These are phyloP conservation scores for Sphyrna mokarran DNA, from an alignment of 2,113 vertebrate species.

Conservation along the genomic window DNA sequence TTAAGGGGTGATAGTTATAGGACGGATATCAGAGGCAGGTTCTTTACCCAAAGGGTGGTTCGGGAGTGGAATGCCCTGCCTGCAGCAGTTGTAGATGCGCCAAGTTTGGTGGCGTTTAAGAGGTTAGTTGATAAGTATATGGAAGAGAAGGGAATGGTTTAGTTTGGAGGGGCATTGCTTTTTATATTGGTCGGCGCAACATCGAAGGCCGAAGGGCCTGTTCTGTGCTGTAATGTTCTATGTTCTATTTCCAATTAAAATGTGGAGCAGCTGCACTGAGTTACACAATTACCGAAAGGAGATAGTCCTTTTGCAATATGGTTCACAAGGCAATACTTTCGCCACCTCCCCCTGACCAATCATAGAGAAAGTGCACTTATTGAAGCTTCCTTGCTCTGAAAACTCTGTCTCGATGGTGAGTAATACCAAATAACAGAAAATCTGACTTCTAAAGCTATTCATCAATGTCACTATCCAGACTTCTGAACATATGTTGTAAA, in stretches of 20 bases:
- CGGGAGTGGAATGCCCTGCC: too few species aligned
- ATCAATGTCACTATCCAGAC: conserved; percentile 4
- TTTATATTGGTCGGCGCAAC: too few species aligned
- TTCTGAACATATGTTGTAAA: not conserved
- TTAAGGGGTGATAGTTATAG: too few species aligned
- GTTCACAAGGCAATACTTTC: not conserved
- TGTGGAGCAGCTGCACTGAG: not conserved
- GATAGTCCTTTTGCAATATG: not conserved
- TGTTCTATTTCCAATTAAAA: not conserved
- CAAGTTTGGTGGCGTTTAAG: too few species aligned
- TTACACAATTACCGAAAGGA: not conserved
- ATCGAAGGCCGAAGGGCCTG: too few species aligned
- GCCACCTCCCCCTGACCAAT: not conserved
- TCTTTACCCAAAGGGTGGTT: too few species aligned
- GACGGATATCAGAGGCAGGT: too few species aligned
- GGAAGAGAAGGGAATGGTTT: too few species aligned
- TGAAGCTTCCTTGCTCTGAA: not conserved
- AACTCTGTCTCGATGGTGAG: not conserved
- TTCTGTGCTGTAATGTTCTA: too few species aligned
- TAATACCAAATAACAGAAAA: not conserved
- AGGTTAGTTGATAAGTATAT: too few species aligned
- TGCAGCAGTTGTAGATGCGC: too few species aligned
- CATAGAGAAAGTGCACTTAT: not conserved
- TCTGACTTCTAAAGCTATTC: not conserved
- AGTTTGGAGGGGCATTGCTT: too few species aligned